These are phyloP conservation scores for Metallyticus violacea DNA, from an alignment of 2,888 invertebrate species.

Conservation along the genomic window DNA sequence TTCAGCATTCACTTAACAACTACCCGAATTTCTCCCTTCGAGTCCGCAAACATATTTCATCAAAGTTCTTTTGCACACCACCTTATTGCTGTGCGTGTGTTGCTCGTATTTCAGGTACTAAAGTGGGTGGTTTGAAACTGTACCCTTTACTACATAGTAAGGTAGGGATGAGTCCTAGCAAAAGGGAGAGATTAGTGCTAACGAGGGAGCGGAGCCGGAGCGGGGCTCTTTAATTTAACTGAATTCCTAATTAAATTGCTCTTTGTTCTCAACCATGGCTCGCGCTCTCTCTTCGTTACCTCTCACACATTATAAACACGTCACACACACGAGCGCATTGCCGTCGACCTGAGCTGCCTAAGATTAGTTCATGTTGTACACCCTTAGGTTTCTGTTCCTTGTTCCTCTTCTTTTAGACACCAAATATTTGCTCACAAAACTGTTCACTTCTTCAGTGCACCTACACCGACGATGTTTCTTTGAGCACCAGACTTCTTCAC, in stretches of 20 bases:
- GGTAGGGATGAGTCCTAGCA: conserved; percentile 9
- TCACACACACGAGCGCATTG: background rate
- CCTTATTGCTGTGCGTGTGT: background rate
- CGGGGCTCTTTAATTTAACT: conserved; percentile 26
- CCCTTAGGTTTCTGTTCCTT: too few relatives aligned
- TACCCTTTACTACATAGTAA: background rate
- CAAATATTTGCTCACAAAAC: too few relatives aligned
- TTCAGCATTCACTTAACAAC: background rate
- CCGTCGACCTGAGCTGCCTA: too few relatives aligned
- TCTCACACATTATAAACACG: background rate
- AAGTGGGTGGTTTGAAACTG: conserved; percentile 12
- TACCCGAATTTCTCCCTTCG: background rate
- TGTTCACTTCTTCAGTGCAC: too few relatives aligned
- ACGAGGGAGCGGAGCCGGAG: conserved; percentile 1
- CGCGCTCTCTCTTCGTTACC: background rate
- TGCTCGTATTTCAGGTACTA: background rate
- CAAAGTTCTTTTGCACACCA: background rate
- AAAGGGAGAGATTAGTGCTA: conserved; percentile 15
- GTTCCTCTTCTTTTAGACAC: too few relatives aligned
- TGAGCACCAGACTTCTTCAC: too few relatives aligned
- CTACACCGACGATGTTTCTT: too few relatives aligned
- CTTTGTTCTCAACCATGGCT: conserved; percentile 15
- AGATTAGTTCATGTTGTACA: too few relatives aligned
- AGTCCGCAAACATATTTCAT: background rate
- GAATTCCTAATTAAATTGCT: conserved; percentile 26